phyloP scores from a whole-genome alignment of 2,888 invertebrate species.

The Acanthosepion esculentum region DNA sequence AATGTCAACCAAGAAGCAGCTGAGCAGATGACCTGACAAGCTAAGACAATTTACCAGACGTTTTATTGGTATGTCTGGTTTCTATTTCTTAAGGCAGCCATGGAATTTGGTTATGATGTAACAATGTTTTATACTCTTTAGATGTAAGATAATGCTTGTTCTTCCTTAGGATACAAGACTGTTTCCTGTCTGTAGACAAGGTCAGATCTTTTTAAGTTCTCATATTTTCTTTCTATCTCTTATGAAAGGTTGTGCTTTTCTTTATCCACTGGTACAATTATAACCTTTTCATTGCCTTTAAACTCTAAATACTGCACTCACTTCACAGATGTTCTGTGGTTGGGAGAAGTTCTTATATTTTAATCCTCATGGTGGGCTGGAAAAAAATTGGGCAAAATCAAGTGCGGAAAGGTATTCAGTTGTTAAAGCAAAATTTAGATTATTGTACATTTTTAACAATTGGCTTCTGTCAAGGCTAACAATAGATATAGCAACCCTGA shows the following conservation, averaged over 20 bases:
- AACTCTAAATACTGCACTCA: too few relatives aligned
- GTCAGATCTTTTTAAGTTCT: not conserved
- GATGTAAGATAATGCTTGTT: not conserved
- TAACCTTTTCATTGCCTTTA: too few relatives aligned
- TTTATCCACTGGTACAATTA: not conserved
- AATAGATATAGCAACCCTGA: too few relatives aligned
- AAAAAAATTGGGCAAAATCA: too few relatives aligned
- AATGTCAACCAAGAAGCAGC: not conserved
- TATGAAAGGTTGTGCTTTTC: not conserved
- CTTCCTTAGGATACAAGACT: not conserved
- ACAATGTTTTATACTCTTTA: not conserved
- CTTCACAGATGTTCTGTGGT: too few relatives aligned
- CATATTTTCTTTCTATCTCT: too few relatives aligned
- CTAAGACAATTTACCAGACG: not conserved
- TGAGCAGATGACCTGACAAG: not conserved
- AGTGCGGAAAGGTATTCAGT: too few relatives aligned
- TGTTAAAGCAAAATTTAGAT: too few relatives aligned
- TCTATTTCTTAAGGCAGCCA: not conserved
- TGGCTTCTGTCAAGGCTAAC: too few relatives aligned
- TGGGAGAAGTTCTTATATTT: too few relatives aligned
- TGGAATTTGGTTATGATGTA: not conserved
- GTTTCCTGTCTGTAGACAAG: not conserved
- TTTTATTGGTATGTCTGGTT: not conserved
- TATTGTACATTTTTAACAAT: too few relatives aligned
- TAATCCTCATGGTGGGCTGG: too few relatives aligned